Evolutionary conservation across 2,113 vertebrate species (phyloP), one percentile per base, ranked within the genome.

Genomic region (Labeo catla): DNA sequence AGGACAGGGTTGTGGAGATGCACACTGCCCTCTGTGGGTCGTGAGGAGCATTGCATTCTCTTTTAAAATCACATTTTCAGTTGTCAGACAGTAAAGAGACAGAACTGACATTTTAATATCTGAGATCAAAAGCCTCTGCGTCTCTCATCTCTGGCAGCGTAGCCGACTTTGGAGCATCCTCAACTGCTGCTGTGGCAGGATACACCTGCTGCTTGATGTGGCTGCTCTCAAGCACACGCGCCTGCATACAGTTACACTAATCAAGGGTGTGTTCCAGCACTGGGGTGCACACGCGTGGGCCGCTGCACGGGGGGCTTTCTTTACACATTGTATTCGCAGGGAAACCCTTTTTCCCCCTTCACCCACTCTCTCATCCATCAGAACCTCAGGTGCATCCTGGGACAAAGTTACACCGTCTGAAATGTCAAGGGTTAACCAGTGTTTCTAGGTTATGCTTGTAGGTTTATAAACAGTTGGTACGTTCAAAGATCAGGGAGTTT

Each of bases 171-270:
- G 36, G 76, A 82, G 54, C 81, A 84, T 59, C 63, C 49, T 85
- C 59, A 88, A 87, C 85, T 57, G 66, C 70, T 49, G 12, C 39
- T 78, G 34, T 63, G 54, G 65, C 87, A 90, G 88, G 90, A 90
- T 89, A 88, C 90, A 91, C 90, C 90, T 91, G 90, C 68, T 83
- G 65, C 74, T 87, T 85, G 84, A 84, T 86, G 86, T 88, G 82
- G 85, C 74, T 13, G 28, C 11, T 52, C 45, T 34, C n/a, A 34
- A 49, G n/a, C 47, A 72, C 21, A 54, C 54, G 6, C 49, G 39
- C 50, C 43, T 6, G 49, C 21, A 6, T 47, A 50, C 43, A 52
- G 15, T 52, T 43, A n/a, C 10, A 45, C 9, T 57, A 15, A 34
- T 34, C 63, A 49, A 21, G 84, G 86, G 84, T 86, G 81, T 84